Evolutionary conservation across 2,797 vertebrate genomes (phyloP).

Genomic region (Myotis planiceps): DNA sequence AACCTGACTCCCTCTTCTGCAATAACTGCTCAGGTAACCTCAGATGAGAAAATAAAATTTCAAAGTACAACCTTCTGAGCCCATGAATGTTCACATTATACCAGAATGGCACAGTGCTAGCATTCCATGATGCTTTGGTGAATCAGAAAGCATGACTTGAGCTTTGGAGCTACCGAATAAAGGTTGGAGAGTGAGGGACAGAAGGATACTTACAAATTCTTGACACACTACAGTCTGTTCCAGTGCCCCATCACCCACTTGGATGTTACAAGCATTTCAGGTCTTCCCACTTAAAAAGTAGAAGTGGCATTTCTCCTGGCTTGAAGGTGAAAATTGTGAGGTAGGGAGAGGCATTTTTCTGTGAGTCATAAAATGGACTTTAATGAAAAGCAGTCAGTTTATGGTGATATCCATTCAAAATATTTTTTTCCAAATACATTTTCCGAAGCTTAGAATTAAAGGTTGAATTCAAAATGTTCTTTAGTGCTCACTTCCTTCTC

Average conservation of each 20-base stretch:
- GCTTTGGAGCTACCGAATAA: neutral
- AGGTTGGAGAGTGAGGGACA: neutral
- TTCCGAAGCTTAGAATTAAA: conserved; percentile 8
- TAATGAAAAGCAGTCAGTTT: conserved; percentile 3
- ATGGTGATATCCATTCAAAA: neutral
- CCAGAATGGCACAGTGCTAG: neutral
- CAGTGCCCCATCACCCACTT: neutral
- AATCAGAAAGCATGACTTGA: neutral
- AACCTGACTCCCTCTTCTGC: neutral
- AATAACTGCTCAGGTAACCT: neutral
- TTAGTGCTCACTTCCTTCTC: neutral
- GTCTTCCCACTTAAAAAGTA: neutral
- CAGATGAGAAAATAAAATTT: neutral
- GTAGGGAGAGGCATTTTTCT: neutral
- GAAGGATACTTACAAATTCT: neutral
- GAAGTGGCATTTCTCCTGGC: neutral
- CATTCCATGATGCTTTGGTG: neutral
- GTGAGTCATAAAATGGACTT: neutral
- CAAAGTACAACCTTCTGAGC: neutral
- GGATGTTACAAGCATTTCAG: neutral
- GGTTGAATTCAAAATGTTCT: neutral
- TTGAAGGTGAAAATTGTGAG: neutral
- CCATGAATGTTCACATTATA: neutral
- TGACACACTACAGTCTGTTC: neutral
- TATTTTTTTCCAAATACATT: neutral